Evolutionary conservation across 2,888 invertebrate species (phyloP).

Genomic region (Aphodius sticticus): DNA sequence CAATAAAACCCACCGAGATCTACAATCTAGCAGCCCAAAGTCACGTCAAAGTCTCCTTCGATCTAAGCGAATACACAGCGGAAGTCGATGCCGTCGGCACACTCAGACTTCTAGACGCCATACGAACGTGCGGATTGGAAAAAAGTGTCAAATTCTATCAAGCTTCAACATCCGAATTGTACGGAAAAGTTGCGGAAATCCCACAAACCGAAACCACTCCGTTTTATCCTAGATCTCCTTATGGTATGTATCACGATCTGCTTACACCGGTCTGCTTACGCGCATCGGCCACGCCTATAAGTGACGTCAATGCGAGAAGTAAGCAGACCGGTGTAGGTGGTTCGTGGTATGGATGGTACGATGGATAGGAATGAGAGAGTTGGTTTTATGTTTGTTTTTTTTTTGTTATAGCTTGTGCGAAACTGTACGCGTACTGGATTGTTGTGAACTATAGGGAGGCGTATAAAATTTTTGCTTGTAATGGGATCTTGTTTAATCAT

Average conservation of each 20-base stretch:
- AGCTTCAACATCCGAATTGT: constrained; percentile 95
- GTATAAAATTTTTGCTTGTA: constrained; percentile 94
- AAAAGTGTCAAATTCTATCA: constrained; percentile 89
- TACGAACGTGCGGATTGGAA: constrained; percentile 86
- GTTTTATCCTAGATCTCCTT: constrained; percentile 95
- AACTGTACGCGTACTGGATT: constrained; percentile 96
- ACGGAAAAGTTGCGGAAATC: constrained; percentile 90
- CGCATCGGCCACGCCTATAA: too few relatives aligned
- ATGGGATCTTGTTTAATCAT: constrained; percentile 96
- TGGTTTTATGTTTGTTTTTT: constrained; percentile 21
- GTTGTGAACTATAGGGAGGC: constrained; percentile 95
- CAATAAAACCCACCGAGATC: constrained; percentile 88
- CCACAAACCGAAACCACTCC: constrained; percentile 96
- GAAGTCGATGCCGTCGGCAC: constrained; percentile 98
- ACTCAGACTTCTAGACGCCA: constrained; percentile 88
- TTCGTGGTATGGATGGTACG: constrained; percentile 70
- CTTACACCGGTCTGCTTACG: too few relatives aligned
- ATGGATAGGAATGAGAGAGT: background rate
- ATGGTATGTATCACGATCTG: too few relatives aligned
- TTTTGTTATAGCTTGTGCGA: constrained; percentile 82
- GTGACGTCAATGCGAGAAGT: too few relatives aligned
- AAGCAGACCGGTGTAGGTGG: too few relatives aligned
- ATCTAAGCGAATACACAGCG: constrained; percentile 98
- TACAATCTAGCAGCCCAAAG: constrained; percentile 99
- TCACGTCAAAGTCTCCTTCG: constrained; percentile 96